phyloP scores from a whole-genome alignment of 2,888 invertebrate genomes.

The Pollenia angustigena region DNA sequence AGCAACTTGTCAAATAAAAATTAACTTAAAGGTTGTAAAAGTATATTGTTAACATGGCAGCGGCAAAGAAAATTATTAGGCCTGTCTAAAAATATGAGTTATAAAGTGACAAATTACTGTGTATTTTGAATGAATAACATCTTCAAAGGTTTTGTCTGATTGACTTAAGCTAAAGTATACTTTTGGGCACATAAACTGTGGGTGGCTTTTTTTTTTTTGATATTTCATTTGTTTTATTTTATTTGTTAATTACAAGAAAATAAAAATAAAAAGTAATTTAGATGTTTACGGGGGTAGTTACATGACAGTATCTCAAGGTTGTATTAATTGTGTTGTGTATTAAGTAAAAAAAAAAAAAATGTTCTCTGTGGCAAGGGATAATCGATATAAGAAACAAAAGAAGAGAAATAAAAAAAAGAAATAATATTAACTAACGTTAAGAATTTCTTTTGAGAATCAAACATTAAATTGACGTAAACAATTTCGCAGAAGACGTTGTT shows the following conservation, averaged over 20 bases:
- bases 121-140: too few species aligned
- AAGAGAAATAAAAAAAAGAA: not conserved
- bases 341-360: not conserved
- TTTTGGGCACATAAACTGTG: not conserved
- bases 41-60: too few species aligned
- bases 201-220: not conserved
- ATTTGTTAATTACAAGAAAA: not conserved
- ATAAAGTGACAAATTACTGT: too few species aligned
- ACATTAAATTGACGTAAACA: conserved; percentile 3
- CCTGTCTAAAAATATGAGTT: too few species aligned
- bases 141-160: too few species aligned
- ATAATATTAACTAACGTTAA: conserved; percentile 3
- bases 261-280: conserved; percentile 14
- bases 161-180: not conserved
- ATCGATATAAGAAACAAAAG: conserved; percentile 51
- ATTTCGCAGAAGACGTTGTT: conserved; percentile 1
- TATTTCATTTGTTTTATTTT: conserved; percentile 27
- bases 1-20: too few species aligned
- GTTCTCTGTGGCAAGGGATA: conserved; percentile 48
- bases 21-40: too few species aligned
- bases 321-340: conserved; percentile 49
- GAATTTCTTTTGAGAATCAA: conserved; percentile 4
- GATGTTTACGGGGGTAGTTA: not conserved
- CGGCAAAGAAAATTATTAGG: too few species aligned
- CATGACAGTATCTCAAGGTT: conserved; percentile 34